A percentile compares a stretch with the other conserved stretches of the same genome.
These are phyloP conservation scores for Punctoribates punctum DNA, from an alignment of 2,888 invertebrate genomes.

Conservation along the genomic window DNA sequence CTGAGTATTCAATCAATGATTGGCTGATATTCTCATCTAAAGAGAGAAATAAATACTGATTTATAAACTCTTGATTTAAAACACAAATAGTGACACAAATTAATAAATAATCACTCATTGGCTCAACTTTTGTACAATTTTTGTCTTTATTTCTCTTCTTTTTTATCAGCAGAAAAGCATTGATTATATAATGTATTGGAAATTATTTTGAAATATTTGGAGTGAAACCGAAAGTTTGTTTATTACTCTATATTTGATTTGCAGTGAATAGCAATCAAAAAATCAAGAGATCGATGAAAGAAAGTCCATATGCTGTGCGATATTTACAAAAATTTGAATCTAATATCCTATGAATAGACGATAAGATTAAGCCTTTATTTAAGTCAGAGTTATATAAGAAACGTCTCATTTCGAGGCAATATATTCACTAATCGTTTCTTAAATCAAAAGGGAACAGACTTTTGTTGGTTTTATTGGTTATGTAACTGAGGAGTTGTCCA, in stretches of 20 bases:
- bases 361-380: too few species aligned
- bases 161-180: not conserved
- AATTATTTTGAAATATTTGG: too few species aligned
- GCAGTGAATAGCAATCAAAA: not conserved
- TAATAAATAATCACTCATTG: not conserved
- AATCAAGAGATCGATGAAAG: not conserved
- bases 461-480: not conserved
- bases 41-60: too few species aligned
- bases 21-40: not conserved
- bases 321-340: not conserved
- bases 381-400: not conserved
- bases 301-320: not conserved
- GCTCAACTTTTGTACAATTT: too few species aligned
- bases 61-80: not conserved
- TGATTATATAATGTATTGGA: not conserved
- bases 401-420: not conserved
- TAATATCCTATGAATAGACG: not conserved
- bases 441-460: not conserved
- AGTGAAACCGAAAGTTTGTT: not conserved
- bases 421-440: not conserved
- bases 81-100: not conserved
- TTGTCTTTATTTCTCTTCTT: not conserved
- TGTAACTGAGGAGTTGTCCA: constrained; percentile 11
- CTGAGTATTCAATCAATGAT: not conserved
- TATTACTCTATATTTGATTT: not conserved